Base-by-base conservation (phyloP, 1,140 invertebrate species). In the Scaptomyza hsui region DNA sequence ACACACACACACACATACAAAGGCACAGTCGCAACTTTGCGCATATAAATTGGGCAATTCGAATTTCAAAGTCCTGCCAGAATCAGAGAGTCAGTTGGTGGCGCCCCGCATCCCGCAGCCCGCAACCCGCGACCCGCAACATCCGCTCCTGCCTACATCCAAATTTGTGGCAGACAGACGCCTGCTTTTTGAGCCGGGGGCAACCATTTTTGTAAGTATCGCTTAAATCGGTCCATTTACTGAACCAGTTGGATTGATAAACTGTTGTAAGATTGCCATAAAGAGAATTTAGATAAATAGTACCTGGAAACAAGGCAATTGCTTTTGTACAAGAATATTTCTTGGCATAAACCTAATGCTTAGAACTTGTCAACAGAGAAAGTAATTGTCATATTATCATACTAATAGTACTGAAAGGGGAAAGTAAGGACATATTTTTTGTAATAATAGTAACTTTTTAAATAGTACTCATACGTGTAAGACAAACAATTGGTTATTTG, bases 41-140 rank as follows among this genome's bases (percentile, higher is more conserved):
- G 81, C 80, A 85, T 85, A 85, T 85, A 79, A 83, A 82, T 85
- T 86, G 59, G 71, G 70, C 57, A 55, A 76, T 62, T 74, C 39
- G 42, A 52, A 55, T 69, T 62, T 74, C 44, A 42, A 52, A 44
- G 26, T 35, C 19, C 42, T 68, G 64, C 56, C 64, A 68, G 56
- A 19, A 60, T 9, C 26, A 57, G 44, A 57, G 24, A 37, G 12
- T n/a, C 1, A 29, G 7, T 6, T 7, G 26, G 3, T n/a, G 15
- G 26, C 13, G 13, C 44, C 19, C 44, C 19, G 29, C 39, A 4
- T n/a, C 37, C 35, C 48, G 12, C 21, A 0, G 24, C 24, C n/a
- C n/a, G n/a, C n/a, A n/a, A n/a, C 16, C 41, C 16, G 26, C 13
- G 13, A 32, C 19, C 44, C 19, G 29, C 39, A 4, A n/a, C n/a